Percentiles rank a stretch among this genome's conserved stretches.
Evolutionary conservation across 2,888 invertebrate species (phyloP).

Genomic region (Agonopterix arenella): DNA sequence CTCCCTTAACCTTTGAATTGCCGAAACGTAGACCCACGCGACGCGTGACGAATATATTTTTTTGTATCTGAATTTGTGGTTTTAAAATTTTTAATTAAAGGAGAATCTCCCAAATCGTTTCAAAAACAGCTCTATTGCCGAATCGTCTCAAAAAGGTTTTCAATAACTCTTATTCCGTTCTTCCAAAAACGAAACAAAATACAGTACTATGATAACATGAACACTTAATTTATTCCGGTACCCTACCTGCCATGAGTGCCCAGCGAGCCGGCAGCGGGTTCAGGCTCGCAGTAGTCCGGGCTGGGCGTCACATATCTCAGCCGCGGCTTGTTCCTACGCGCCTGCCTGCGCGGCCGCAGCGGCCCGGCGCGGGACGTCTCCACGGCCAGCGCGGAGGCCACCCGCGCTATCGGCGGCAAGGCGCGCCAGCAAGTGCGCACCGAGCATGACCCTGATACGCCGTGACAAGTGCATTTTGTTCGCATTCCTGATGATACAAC

Average conservation of each 20-base stretch:
- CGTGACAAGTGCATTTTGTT: conserved; percentile 88
- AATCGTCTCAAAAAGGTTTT: too few species aligned
- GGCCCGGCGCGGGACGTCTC: conserved; percentile 61
- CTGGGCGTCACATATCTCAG: conserved; percentile 87
- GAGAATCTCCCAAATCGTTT: too few species aligned
- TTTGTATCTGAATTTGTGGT: too few species aligned
- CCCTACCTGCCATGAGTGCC: conserved; percentile 86
- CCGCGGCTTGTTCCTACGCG: conserved; percentile 70
- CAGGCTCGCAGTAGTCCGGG: conserved; percentile 89
- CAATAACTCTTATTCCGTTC: too few species aligned
- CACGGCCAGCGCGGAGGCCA: conserved; percentile 72
- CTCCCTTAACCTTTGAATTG: too few species aligned
- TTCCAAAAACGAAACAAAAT: too few species aligned
- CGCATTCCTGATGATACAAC: conserved; percentile 75
- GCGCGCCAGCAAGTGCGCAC: conserved; percentile 90
- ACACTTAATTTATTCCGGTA: conserved; percentile 6
- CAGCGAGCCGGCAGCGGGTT: conserved; percentile 83
- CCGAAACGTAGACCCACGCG: too few species aligned
- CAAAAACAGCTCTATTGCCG: too few species aligned
- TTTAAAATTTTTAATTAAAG: too few species aligned
- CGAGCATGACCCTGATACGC: conserved; percentile 89
- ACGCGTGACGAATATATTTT: too few species aligned
- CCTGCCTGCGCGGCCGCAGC: conserved; percentile 42
- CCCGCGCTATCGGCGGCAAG: conserved; percentile 79
- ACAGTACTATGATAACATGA: conserved; percentile 7